Conservation (phyloP, 2,888 invertebrate genomes). For the Megamerina dolium region DNA sequence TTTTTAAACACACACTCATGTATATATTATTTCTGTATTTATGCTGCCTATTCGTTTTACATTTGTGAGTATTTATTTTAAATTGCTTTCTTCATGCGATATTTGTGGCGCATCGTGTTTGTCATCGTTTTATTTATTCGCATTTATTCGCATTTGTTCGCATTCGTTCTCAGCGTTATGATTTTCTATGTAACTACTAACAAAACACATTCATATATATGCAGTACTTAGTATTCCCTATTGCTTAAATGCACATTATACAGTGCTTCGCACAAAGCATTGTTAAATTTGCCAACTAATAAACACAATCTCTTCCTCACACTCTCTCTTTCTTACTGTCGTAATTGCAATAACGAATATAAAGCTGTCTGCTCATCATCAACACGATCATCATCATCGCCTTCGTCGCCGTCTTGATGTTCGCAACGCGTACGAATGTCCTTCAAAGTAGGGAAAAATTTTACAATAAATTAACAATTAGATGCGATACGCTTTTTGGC, state of each 20-base stretch:
- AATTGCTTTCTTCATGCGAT: not conserved
- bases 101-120: constrained; percentile 4
- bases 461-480: constrained; percentile 40
- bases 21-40: not conserved
- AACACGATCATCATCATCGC: constrained; percentile 14
- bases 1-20: no score
- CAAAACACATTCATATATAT: no score
- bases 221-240: no score
- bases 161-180: not conserved
- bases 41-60: not conserved
- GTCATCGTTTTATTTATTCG: constrained; percentile 1
- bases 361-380: constrained; percentile 18
- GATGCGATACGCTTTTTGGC: constrained; percentile 29
- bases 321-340: not conserved
- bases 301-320: no score
- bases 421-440: constrained; percentile 25
- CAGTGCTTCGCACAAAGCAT: no score
- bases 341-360: not conserved
- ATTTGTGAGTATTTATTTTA: constrained; percentile 1
- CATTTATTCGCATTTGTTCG: not conserved
- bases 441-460: no score
- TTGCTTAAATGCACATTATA: no score
- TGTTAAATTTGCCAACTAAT: no score
- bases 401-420: not conserved
- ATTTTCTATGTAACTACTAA: no score